Evolutionary conservation across 2,888 invertebrate genomes (phyloP).

Genomic region (Zaprionus bogoriensis): DNA sequence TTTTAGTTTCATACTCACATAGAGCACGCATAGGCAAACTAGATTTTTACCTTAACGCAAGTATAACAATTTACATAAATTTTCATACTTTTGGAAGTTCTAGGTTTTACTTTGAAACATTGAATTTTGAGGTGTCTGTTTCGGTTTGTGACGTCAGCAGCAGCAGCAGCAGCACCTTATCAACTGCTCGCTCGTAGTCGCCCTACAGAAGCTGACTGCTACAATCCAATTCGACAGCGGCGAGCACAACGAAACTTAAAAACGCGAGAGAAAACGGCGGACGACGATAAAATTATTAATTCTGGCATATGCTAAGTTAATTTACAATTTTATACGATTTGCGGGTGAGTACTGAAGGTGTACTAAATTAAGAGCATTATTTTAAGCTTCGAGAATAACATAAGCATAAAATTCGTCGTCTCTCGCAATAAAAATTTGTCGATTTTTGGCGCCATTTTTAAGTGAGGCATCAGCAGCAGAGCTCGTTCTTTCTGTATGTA

Average conservation of each 20-base stretch:
- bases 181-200: too few species aligned
- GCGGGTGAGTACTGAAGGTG: neutral
- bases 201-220: constrained; percentile 39
- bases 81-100: neutral
- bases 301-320: neutral
- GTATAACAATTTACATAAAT: too few species aligned
- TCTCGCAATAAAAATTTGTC: neutral
- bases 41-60: too few species aligned
- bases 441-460: constrained; percentile 69
- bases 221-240: constrained; percentile 13
- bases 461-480: constrained; percentile 34
- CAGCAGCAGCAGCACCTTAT: too few species aligned
- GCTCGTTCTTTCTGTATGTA: constrained; percentile 23
- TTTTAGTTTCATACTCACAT: neutral
- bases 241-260: neutral
- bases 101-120: neutral
- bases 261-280: neutral
- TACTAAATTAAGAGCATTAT: too few species aligned
- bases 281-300: neutral
- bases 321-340: neutral
- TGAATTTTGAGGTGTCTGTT: neutral
- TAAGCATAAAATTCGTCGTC: neutral
- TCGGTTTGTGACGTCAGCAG: constrained; percentile 45
- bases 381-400: too few species aligned
- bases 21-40: too few species aligned